Evolutionary conservation across 2,888 invertebrate species (phyloP).

Genomic region (Macroteleia sp.): DNA sequence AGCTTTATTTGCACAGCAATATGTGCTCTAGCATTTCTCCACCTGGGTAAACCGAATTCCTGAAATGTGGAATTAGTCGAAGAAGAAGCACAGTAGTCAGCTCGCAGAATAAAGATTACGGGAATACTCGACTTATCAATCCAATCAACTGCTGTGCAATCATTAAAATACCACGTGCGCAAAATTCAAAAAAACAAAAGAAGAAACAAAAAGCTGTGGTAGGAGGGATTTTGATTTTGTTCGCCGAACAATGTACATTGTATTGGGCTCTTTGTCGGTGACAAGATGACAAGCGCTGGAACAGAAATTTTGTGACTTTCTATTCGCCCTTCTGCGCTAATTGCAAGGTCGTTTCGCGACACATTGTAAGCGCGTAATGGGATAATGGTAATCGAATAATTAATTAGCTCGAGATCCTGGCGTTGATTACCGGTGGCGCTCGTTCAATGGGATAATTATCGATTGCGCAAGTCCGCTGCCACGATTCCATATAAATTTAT

Average conservation of each 20-base stretch:
- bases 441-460: constrained; percentile 61
- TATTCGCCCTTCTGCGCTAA: constrained; percentile 39
- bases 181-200: neutral
- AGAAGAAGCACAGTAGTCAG: neutral
- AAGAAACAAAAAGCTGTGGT: no score
- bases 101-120: constrained; percentile 14
- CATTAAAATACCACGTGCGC: neutral
- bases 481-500: constrained; percentile 52
- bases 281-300: no score
- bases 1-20: neutral
- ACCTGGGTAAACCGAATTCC: constrained; percentile 11
- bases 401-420: constrained; percentile 56
- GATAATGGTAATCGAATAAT: constrained; percentile 63
- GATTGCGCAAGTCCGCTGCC: constrained; percentile 43
- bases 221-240: constrained; percentile 1
- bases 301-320: constrained; percentile 6
- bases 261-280: neutral
- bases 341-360: constrained; percentile 53
- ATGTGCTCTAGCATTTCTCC: constrained; percentile 17
- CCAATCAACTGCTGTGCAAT: neutral
- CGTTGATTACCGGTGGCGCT: constrained; percentile 57
- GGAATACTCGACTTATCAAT: neutral
- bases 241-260: constrained; percentile 1
- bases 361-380: constrained; percentile 47
- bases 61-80: constrained; percentile 18